phyloP scores from a whole-genome alignment of 1,140 invertebrate species.

The Xylocopa sonorina region DNA sequence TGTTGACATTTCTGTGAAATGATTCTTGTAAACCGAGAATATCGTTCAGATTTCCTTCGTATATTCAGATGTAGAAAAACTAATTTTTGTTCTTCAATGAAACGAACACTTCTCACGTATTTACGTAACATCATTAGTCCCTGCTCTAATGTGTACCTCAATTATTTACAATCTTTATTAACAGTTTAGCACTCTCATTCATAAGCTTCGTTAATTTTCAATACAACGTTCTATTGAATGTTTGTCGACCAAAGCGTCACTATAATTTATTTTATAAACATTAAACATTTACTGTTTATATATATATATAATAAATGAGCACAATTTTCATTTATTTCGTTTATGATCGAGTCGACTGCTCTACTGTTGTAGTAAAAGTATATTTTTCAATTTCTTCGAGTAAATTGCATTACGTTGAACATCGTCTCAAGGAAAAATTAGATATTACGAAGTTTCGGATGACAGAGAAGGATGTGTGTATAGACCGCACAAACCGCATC shows the following conservation, averaged over 20 bases:
- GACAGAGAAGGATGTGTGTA: slow-evolving; percentile 31
- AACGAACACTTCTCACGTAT: background rate
- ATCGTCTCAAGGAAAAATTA: slow-evolving; percentile 44
- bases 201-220: background rate
- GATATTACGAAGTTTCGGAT: slow-evolving; percentile 28
- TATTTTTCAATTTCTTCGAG: background rate
- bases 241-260: too few relatives aligned
- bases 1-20: slow-evolving; percentile 22
- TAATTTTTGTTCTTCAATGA: background rate
- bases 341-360: too few relatives aligned
- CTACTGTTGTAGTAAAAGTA: too few relatives aligned
- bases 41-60: background rate
- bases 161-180: too few relatives aligned
- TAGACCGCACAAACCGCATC: background rate
- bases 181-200: background rate
- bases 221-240: too few relatives aligned
- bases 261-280: too few relatives aligned
- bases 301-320: too few relatives aligned
- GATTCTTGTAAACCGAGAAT: background rate
- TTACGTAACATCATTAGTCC: too few relatives aligned
- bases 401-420: slow-evolving; percentile 24
- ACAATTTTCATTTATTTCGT: too few relatives aligned
- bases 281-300: too few relatives aligned
- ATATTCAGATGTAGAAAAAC: background rate
- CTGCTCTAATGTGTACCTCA: too few relatives aligned